A percentile compares a stretch with the other conserved stretches of the same genome.
These are phyloP conservation scores for Tubiluchus corallicola DNA, from an alignment of 2,888 invertebrate genomes.

Conservation along the genomic window DNA sequence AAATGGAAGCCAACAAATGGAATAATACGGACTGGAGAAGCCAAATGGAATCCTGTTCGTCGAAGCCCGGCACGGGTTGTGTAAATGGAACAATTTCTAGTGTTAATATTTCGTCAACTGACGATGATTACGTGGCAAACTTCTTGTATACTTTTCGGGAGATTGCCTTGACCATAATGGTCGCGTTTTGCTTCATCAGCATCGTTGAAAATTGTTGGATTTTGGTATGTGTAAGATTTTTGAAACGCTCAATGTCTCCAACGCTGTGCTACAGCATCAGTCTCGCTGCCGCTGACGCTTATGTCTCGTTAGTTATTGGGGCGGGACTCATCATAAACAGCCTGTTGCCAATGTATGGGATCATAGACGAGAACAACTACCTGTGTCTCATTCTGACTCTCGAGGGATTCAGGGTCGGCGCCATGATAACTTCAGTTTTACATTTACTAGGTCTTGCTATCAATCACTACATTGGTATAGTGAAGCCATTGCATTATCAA, in stretches of 20 bases:
- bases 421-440: slow-evolving; percentile 41
- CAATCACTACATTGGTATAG: slow-evolving; percentile 46
- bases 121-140: too few relatives aligned
- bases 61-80: too few relatives aligned
- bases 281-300: slow-evolving; percentile 39
- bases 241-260: slow-evolving; percentile 36
- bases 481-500: slow-evolving; percentile 42
- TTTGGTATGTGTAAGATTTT: slow-evolving; percentile 37
- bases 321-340: slow-evolving; percentile 35
- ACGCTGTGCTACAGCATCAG: slow-evolving; percentile 40
- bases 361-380: slow-evolving; percentile 13
- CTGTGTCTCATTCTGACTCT: slow-evolving; percentile 17
- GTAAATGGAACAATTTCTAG: too few relatives aligned
- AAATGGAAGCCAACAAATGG: too few relatives aligned
- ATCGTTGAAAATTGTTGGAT: slow-evolving; percentile 37
- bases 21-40: too few relatives aligned
- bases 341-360: slow-evolving; percentile 14
- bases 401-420: slow-evolving; percentile 34
- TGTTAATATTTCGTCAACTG: too few relatives aligned
- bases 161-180: too few relatives aligned
- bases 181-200: slow-evolving; percentile 36
- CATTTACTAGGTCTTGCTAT: slow-evolving; percentile 43
- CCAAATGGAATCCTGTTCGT: too few relatives aligned
- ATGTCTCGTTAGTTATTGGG: slow-evolving; percentile 36
- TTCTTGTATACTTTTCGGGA: too few relatives aligned